Conservation (phyloP, 2,888 invertebrate genomes). For the Catocala nupta region DNA sequence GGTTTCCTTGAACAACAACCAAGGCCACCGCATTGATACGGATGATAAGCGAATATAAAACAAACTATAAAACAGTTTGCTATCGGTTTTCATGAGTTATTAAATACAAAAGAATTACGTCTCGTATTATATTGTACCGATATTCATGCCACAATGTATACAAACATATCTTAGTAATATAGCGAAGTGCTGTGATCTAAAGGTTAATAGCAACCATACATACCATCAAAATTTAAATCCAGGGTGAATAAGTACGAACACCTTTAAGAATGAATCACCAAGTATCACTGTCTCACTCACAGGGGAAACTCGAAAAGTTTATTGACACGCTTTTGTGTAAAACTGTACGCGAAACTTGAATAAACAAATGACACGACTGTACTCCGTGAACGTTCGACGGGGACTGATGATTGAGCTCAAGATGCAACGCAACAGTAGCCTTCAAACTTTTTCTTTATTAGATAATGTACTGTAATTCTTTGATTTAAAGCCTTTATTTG, state of each 20-base stretch:
- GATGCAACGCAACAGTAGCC: constrained; percentile 63
- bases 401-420: constrained; percentile 69
- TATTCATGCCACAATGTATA: neutral
- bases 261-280: constrained; percentile 49
- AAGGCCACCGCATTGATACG: constrained; percentile 39
- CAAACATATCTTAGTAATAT: constrained; percentile 12
- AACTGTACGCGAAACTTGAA: constrained; percentile 35
- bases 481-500: constrained; percentile 40
- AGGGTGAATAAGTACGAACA: constrained; percentile 64
- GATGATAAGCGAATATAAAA: constrained; percentile 46
- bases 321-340: constrained; percentile 62
- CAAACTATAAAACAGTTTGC: constrained; percentile 24
- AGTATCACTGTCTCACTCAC: constrained; percentile 61
- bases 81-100: constrained; percentile 5
- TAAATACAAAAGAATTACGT: constrained; percentile 28
- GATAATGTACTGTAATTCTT: constrained; percentile 60
- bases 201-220: constrained; percentile 40
- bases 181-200: constrained; percentile 31
- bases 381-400: constrained; percentile 53
- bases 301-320: constrained; percentile 60
- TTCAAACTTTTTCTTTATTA: constrained; percentile 48
- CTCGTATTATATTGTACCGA: too few species aligned
- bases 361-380: constrained; percentile 58
- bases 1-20: constrained; percentile 30
- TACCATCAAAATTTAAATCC: constrained; percentile 78